phyloP scores from a whole-genome alignment of 2,113 vertebrate species.

The Opisthocomus hoazin region DNA sequence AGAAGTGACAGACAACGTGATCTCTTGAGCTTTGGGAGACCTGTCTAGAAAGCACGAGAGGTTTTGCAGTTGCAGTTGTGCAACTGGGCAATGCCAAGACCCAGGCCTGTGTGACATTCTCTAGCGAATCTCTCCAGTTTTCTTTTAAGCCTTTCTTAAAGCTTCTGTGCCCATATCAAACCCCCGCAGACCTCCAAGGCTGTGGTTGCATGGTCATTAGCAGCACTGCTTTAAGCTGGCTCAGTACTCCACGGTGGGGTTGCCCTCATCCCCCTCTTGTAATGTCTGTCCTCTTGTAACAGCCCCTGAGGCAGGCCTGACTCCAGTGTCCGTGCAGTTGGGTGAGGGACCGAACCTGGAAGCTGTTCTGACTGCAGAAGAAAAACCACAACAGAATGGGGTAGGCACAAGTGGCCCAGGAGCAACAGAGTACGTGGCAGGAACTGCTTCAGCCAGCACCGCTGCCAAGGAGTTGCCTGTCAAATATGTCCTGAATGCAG shows the following conservation, averaged over 20 bases:
- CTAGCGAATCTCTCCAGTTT: neutral
- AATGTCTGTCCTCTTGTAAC: neutral
- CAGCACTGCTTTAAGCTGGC: neutral
- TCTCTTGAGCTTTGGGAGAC: neutral
- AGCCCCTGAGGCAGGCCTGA: neutral
- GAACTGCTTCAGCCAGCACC: neutral
- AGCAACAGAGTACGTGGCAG: neutral
- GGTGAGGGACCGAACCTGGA: neutral
- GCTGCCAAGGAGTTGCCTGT: neutral
- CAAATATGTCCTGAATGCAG: neutral
- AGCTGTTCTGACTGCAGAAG: neutral
- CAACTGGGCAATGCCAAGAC: neutral
- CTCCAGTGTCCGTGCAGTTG: neutral
- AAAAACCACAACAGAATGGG: neutral
- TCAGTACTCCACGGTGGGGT: neutral
- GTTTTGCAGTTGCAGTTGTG: neutral
- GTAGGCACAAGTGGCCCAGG: neutral
- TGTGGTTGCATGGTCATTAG: neutral
- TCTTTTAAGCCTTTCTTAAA: neutral
- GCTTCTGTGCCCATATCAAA: neutral
- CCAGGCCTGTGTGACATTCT: neutral
- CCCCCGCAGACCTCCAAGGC: neutral
- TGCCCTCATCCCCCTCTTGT: neutral
- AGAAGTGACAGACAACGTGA: neutral
- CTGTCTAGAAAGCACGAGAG: neutral